Evolutionary conservation across 1,140 invertebrate genomes (phyloP).

Genomic region (Anastrepha ludens): DNA sequence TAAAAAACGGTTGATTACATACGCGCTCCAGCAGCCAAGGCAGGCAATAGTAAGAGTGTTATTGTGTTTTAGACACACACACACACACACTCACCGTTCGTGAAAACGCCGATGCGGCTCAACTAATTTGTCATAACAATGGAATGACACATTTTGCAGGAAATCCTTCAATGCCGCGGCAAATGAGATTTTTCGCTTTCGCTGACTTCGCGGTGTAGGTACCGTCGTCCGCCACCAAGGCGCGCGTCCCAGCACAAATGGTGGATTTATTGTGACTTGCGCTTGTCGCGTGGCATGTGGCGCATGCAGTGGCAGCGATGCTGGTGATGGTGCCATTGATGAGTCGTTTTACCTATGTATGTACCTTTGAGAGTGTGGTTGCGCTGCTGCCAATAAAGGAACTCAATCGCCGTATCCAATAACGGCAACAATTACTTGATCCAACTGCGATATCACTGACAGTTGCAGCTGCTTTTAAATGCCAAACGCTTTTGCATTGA

Average conservation of each 20-base stretch:
- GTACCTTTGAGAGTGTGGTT: neutral
- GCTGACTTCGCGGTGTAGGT: conserved; percentile 19
- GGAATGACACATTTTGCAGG: conserved; percentile 70
- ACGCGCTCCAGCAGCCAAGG: neutral
- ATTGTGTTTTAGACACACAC: neutral
- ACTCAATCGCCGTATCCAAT: neutral
- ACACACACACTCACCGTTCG: conserved; percentile 64
- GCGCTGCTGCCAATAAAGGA: neutral
- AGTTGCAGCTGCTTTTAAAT: conserved; percentile 20
- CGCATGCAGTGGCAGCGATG: neutral
- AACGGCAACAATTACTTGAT: conserved; percentile 1
- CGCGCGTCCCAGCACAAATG: conserved; percentile 64
- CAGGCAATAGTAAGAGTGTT: neutral
- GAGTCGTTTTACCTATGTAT: neutral
- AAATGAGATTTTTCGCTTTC: conserved; percentile 69
- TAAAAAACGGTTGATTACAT: conserved; percentile 21
- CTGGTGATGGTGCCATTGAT: neutral
- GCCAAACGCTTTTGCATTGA: neutral
- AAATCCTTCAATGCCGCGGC: conserved; percentile 70
- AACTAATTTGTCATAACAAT: conserved; percentile 73
- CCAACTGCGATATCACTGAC: neutral
- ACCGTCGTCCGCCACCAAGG: conserved; percentile 68
- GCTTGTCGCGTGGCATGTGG: neutral
- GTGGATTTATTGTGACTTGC: conserved; percentile 42
- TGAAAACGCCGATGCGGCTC: conserved; percentile 65